These are phyloP conservation scores for Electrona antarctica DNA, from an alignment of 2,113 vertebrate species.

Conservation along the genomic window DNA sequence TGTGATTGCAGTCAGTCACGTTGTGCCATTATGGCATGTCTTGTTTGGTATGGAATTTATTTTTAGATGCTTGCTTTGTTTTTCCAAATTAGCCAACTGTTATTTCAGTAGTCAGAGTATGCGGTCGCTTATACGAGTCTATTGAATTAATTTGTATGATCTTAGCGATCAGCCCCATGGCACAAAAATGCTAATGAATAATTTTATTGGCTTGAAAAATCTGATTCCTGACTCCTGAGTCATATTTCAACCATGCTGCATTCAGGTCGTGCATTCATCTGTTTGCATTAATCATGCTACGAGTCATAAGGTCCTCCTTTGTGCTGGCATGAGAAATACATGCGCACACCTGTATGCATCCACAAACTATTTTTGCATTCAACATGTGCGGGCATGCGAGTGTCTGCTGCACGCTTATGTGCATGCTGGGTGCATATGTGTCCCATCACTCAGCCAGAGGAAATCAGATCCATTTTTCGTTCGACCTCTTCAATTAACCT, in stretches of 20 bases:
- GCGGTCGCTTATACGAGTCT: background rate
- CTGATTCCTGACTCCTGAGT: background rate
- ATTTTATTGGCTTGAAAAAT: slow-evolving; percentile 17
- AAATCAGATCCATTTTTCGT: slow-evolving; percentile 37
- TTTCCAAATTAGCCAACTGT: background rate
- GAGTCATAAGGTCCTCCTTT: background rate
- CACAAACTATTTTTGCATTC: background rate
- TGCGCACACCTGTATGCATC: background rate
- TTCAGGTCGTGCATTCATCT: slow-evolving; percentile 25
- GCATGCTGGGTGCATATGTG: background rate
- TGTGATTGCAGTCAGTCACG: background rate
- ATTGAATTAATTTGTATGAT: slow-evolving; percentile 25
- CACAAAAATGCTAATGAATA: slow-evolving; percentile 1
- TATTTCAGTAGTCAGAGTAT: slow-evolving; percentile 19
- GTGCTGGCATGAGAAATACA: background rate
- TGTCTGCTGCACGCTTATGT: background rate
- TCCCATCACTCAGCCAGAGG: slow-evolving; percentile 27
- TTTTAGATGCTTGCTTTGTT: background rate
- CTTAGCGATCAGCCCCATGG: slow-evolving; percentile 21
- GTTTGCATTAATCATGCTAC: slow-evolving; percentile 38
- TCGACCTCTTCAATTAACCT: slow-evolving; percentile 37
- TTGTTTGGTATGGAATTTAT: background rate
- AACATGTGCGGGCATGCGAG: background rate
- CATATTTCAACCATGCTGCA: slow-evolving; percentile 22
- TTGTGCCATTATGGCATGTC: background rate